A percentile compares a stretch with the other conserved stretches of the same genome.
Conservation (phyloP, 2,797 vertebrate species). For the Hydrocynus forskahlii region DNA sequence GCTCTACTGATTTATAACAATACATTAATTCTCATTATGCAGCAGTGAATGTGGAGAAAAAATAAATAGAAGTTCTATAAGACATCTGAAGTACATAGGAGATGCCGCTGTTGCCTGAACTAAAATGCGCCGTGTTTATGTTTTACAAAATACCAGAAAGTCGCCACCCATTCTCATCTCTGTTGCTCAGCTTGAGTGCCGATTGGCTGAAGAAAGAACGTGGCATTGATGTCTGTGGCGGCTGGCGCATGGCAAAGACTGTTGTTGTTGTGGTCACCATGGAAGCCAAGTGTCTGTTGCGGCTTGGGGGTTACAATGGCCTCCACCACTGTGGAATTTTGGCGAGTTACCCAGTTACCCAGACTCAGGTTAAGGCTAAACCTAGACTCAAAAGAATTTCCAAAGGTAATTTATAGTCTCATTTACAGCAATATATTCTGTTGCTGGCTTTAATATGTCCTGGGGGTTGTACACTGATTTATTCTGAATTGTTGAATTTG, state of each 20-base stretch:
- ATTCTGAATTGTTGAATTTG: constrained; percentile 23
- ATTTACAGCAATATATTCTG: neutral
- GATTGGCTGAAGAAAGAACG: constrained; percentile 40
- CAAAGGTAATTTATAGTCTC: too few species aligned
- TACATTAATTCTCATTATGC: too few species aligned
- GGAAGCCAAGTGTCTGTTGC: constrained; percentile 40
- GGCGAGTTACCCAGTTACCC: neutral
- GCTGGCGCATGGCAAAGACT: neutral
- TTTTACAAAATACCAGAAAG: neutral
- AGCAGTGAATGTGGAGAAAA: too few species aligned
- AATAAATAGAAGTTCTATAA: too few species aligned
- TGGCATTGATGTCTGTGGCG: constrained; percentile 33
- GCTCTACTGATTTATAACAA: too few species aligned
- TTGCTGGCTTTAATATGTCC: neutral
- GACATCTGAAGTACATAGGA: too few species aligned
- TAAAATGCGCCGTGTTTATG: too few species aligned
- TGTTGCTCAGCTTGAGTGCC: constrained; percentile 25
- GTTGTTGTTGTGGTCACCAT: constrained; percentile 67
- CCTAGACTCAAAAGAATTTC: too few species aligned
- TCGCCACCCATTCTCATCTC: neutral
- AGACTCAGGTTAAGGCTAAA: neutral
- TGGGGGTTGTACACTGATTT: constrained; percentile 24
- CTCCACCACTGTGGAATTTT: neutral
- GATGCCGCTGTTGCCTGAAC: too few species aligned
- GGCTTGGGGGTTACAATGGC: neutral